Evolutionary conservation across 2,888 invertebrate species (phyloP).

Genomic region (Drosophila dives): DNA sequence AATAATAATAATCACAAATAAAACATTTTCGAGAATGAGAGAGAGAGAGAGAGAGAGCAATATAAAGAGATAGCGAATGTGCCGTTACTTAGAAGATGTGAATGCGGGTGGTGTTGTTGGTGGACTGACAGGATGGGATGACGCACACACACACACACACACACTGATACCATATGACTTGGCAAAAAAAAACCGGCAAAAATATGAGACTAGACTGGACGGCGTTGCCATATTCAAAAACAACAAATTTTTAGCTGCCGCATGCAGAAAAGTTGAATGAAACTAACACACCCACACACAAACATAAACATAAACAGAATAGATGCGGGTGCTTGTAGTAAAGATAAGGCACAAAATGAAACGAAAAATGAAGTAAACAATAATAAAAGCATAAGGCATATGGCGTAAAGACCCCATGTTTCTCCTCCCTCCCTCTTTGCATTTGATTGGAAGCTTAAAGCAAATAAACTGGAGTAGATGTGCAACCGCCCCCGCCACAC

Average conservation of each 20-base stretch:
- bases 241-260: conserved; percentile 50
- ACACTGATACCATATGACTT: conserved; percentile 49
- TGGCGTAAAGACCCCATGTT: conserved; percentile 1
- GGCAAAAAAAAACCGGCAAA: conserved; percentile 50
- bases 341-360: conserved; percentile 65
- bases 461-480: conserved; percentile 55
- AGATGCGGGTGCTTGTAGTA: conserved; percentile 25
- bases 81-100: conserved; percentile 18
- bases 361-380: conserved; percentile 59
- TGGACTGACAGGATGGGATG: conserved; percentile 42
- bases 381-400: conserved; percentile 57
- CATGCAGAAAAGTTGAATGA: conserved; percentile 62
- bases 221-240: conserved; percentile 53
- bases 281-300: conserved; percentile 35
- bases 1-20: conserved; percentile 25
- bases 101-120: conserved; percentile 21
- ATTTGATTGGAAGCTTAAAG: conserved; percentile 55
- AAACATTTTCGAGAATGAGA: conserved; percentile 22
- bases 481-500: conserved; percentile 34
- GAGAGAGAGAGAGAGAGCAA: conserved; percentile 13
- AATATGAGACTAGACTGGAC: conserved; percentile 46
- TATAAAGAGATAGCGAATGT: conserved; percentile 25
- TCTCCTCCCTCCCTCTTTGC: conserved; percentile 5
- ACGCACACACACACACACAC: conserved; percentile 43
- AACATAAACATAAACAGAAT: background rate